A percentile compares a stretch with the other conserved stretches of the same genome.
phyloP scores from a whole-genome alignment of 2,797 vertebrate species.

The Staurois parvus region DNA sequence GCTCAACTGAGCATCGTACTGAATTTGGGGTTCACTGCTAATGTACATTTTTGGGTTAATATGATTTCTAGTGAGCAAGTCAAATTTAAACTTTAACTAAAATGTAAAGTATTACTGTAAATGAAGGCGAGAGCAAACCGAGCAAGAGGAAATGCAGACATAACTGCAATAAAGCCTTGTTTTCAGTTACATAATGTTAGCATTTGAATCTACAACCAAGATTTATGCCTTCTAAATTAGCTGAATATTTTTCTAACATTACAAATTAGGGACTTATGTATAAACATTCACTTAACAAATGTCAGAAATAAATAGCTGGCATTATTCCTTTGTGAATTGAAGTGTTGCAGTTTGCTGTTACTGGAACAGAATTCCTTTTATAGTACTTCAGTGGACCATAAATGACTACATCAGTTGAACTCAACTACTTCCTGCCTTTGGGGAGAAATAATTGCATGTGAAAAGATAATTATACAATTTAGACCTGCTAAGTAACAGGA shows the following conservation, averaged over 20 bases:
- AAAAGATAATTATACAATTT: constrained; percentile 63
- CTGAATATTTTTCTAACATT: constrained; percentile 61
- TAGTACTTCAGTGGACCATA: constrained; percentile 62
- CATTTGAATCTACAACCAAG: constrained; percentile 51
- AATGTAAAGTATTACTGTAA: neutral
- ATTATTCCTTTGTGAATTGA: constrained; percentile 63
- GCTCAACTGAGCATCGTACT: too few species aligned
- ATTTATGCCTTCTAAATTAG: constrained; percentile 56
- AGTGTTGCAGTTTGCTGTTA: constrained; percentile 62
- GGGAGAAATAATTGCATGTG: constrained; percentile 61
- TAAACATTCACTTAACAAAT: constrained; percentile 61
- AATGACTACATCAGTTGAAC: constrained; percentile 61
- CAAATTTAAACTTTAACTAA: neutral
- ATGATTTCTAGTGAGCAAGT: neutral
- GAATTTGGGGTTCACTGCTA: too few species aligned
- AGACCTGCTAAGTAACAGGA: constrained; percentile 59
- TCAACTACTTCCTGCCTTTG: constrained; percentile 59
- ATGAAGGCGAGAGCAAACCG: neutral
- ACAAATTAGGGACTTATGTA: constrained; percentile 57
- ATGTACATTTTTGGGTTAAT: too few species aligned
- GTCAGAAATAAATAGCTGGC: constrained; percentile 60
- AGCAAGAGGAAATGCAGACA: constrained; percentile 4
- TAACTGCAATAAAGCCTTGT: constrained; percentile 19
- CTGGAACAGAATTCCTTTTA: constrained; percentile 62
- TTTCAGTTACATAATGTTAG: constrained; percentile 51